Conservation (phyloP, 2,797 vertebrate genomes). For the Champsocephalus gunnari region DNA sequence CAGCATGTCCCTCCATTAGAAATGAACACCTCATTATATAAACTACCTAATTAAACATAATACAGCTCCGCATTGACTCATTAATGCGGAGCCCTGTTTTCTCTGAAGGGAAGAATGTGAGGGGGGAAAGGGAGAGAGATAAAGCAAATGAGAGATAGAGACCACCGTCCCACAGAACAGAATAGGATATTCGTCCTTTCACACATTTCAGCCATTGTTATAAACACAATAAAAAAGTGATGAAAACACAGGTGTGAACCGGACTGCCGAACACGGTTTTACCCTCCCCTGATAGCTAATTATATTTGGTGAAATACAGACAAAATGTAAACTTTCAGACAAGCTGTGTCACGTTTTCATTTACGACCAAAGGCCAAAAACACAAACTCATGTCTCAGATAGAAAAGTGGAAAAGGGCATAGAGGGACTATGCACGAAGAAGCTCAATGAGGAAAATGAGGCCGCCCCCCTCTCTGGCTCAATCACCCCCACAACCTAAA, state of each 20-base stretch:
- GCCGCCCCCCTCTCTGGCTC: slow-evolving; percentile 45
- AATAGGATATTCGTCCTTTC: slow-evolving; percentile 48
- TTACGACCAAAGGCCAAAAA: slow-evolving; percentile 9
- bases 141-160: slow-evolving; percentile 64
- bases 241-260: slow-evolving; percentile 56
- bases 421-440: slow-evolving; percentile 4
- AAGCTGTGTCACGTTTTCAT: neutral
- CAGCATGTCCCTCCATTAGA: slow-evolving; percentile 99
- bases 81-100: slow-evolving; percentile 93
- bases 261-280: slow-evolving; percentile 40
- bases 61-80: slow-evolving; percentile 95
- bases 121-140: slow-evolving; percentile 24
- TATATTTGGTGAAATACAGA: slow-evolving; percentile 9
- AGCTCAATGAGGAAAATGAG: slow-evolving; percentile 51
- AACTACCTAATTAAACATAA: slow-evolving; percentile 99
- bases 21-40: slow-evolving; percentile 99
- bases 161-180: slow-evolving; percentile 34
- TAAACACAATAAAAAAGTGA: slow-evolving; percentile 39
- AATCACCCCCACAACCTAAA: slow-evolving; percentile 60
- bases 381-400: slow-evolving; percentile 1
- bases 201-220: slow-evolving; percentile 59
- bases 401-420: slow-evolving; percentile 15
- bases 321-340: neutral
- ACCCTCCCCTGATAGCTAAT: slow-evolving; percentile 13
- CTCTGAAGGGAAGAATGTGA: slow-evolving; percentile 79